These are phyloP conservation scores for Paralichthys olivaceus DNA, from an alignment of 2,113 vertebrate species.

Conservation along the genomic window DNA sequence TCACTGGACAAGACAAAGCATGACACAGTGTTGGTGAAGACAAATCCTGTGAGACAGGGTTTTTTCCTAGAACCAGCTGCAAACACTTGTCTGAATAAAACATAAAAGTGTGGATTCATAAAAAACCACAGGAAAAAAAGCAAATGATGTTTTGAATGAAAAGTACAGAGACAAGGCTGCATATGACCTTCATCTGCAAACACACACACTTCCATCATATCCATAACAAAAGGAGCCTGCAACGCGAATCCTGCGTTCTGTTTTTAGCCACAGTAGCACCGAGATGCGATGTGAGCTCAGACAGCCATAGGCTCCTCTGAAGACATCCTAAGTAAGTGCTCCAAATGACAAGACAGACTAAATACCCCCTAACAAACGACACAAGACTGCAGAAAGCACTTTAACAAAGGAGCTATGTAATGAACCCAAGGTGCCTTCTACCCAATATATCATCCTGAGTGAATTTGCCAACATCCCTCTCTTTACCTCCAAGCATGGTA, in stretches of 20 bases:
- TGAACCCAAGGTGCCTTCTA: slow-evolving; percentile 63
- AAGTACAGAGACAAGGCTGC: not conserved
- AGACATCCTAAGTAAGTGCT: slow-evolving; percentile 57
- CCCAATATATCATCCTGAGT: slow-evolving; percentile 78
- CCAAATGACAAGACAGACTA: slow-evolving; percentile 69
- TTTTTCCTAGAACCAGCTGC: no score
- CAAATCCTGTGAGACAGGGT: not conserved
- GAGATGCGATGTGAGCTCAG: slow-evolving; percentile 23
- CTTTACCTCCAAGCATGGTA: slow-evolving; percentile 70
- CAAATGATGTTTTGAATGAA: not conserved
- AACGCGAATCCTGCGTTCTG: slow-evolving; percentile 12
- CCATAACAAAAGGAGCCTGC: not conserved
- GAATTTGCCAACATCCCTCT: slow-evolving; percentile 76
- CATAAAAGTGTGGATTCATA: not conserved
- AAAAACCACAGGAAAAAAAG: not conserved
- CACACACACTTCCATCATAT: slow-evolving; percentile 1
- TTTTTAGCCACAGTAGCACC: slow-evolving; percentile 1
- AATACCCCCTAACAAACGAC: slow-evolving; percentile 68
- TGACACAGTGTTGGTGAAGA: no score
- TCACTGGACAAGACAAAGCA: slow-evolving; percentile 23
- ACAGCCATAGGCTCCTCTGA: slow-evolving; percentile 31
- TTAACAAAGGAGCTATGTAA: slow-evolving; percentile 73
- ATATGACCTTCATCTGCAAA: slow-evolving; percentile 21
- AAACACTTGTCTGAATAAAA: no score
- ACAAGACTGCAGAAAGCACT: slow-evolving; percentile 51